Base-by-base conservation (phyloP, 2,888 invertebrate species). In the Adela reaumurella region DNA sequence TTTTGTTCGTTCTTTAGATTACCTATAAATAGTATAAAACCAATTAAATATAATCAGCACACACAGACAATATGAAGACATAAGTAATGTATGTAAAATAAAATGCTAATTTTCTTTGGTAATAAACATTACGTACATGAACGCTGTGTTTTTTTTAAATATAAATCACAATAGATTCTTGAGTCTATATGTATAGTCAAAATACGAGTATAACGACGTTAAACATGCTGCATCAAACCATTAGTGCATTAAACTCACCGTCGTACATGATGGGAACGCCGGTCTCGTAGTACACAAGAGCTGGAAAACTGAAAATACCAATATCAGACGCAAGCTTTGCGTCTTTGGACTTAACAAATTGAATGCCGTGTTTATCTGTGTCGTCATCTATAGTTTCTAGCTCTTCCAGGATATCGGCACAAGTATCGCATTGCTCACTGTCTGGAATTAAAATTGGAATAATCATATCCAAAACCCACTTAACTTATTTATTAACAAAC, bases 181-280 rank as follows among this genome's bases (percentile, higher is more conserved):
- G n/a, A n/a, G n/a, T n/a, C n/a, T n/a, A n/a, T n/a, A n/a, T n/a
- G n/a, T n/a, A n/a, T n/a, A n/a, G n/a, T n/a, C n/a, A n/a, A n/a
- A n/a, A n/a, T n/a, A n/a, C n/a, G n/a, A n/a, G n/a, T n/a, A n/a
- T n/a, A n/a, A n/a, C n/a, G n/a, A n/a, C n/a, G n/a, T n/a, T 8
- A 24, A 24, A 24, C 24, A 24, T 24, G 24, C 24, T n/a, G n/a
- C 24, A 6, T 4, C 4, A 24, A 24, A 24, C 24, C 24, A 24
- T 24, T 24, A 24, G 24, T 24, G 24, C 24, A 24, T 24, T 24
- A 6, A 17, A 68, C 89, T 89, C 84, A 94, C 94, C 94, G 81
- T 94, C 92, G 73, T 92, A 95, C 90, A 94, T 92, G 64, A 94
- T 93, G 59, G 94, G 94, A 57, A 93, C 92, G 56, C 93, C 93